Percentiles rank a stretch among this genome's conserved stretches.
Conservation (phyloP, 1,140 invertebrate genomes). For the Carcinoscorpius rotundicauda region DNA sequence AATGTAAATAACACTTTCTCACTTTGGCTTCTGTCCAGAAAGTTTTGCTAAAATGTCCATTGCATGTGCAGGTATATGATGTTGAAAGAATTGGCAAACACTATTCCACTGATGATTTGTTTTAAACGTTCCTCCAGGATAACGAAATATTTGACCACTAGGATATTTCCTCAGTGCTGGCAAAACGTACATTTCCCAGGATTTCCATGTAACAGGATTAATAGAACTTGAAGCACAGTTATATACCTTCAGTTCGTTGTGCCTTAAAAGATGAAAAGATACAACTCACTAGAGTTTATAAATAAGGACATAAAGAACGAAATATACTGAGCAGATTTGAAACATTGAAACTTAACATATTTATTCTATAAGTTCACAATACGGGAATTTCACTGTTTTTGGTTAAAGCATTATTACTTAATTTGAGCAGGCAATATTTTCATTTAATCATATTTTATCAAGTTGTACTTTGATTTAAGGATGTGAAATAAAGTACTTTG, state of each 20-base stretch:
- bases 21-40: conserved; percentile 66
- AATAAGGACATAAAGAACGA: no score
- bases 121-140: conserved; percentile 40
- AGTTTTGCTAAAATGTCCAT: conserved; percentile 57
- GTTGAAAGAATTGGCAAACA: conserved; percentile 65
- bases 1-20: conserved; percentile 28
- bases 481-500: no score
- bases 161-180: conserved; percentile 25
- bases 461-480: no score
- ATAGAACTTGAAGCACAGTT: conserved; percentile 78
- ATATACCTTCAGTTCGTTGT: conserved; percentile 59
- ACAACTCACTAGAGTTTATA: no score
- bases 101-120: conserved; percentile 55
- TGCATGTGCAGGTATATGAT: conserved; percentile 69
- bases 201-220: conserved; percentile 73
- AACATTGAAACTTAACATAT: no score
- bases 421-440: no score
- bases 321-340: no score
- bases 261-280: conserved; percentile 31
- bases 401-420: no score
- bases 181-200: conserved; percentile 25
- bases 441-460: no score
- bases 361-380: no score
- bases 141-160: conserved; percentile 23
- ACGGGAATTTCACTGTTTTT: no score